Base-by-base conservation (phyloP, 2,888 invertebrate species). In the Apotomis capreana region DNA sequence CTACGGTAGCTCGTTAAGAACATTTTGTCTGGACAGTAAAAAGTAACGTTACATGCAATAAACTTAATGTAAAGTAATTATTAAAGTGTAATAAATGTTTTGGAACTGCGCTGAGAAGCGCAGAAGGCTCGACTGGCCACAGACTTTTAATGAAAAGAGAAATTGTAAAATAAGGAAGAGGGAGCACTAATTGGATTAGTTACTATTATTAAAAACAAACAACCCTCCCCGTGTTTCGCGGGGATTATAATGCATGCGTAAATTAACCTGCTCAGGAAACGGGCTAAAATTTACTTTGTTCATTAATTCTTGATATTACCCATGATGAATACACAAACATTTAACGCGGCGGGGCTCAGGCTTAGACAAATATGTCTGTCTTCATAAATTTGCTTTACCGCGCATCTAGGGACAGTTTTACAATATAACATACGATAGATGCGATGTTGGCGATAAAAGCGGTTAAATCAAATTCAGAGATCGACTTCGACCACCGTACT, bases 61-160 rank as follows among this genome's bases (percentile, higher is more conserved):
- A 64, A 64, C 15, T 55, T 64, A 44, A 64, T 55, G 64, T 44
- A 8, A 64, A 55, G 63, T 63, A 63, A 63, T 63, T 55, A 64
- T 64, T 44, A 4, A 40, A 44, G 12, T 26, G 3, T 54, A 54
- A 54, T 44, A 54, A 54, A 55, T 55, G 15, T 26, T 26, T n/a
- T 9, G 10, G 8, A 40, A 37, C 37, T 49, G 8, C 3, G 12
- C 12, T 44, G 13, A 40, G 15, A 37, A 40, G 6, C 54, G 40
- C 13, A 54, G 44, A 26, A 6, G 5, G 44, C 37, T 10, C 9
- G 37, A 44, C 3, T 65, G n/a, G 26, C 54, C 12, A 49, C 44
- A 55, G 15, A 54, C 54, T 4, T 40, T 54, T 55, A 26, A 26
- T 26, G 13, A 46, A 65, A 65, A 55, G 57, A 26, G n/a, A 44